These are phyloP conservation scores for Sciaenops ocellatus DNA, from an alignment of 2,797 vertebrate genomes.

Conservation along the genomic window DNA sequence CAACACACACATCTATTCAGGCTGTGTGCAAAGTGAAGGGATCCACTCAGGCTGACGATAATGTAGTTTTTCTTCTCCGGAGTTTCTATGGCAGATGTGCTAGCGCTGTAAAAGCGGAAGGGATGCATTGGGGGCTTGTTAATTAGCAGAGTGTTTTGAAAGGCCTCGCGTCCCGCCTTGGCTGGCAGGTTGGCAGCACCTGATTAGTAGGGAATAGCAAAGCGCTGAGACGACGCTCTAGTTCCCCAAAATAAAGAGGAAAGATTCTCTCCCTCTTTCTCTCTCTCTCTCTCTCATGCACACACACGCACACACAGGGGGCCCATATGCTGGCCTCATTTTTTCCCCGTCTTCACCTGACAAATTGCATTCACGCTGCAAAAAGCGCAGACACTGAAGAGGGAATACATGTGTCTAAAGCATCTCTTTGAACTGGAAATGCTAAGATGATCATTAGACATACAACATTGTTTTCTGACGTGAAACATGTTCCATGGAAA, in stretches of 20 bases:
- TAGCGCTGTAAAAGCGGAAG: constrained; percentile 73
- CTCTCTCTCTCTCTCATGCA: neutral
- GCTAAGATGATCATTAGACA: constrained; percentile 70
- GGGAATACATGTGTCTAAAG: constrained; percentile 76
- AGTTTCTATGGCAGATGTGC: constrained; percentile 81
- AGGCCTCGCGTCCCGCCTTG: constrained; percentile 77
- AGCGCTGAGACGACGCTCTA: constrained; percentile 76
- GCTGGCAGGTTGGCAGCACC: constrained; percentile 88
- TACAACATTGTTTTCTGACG: constrained; percentile 70
- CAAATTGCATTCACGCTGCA: constrained; percentile 75
- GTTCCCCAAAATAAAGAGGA: constrained; percentile 82
- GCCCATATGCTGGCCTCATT: constrained; percentile 76
- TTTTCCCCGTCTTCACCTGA: constrained; percentile 77
- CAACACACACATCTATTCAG: constrained; percentile 74
- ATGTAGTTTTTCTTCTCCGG: constrained; percentile 78
- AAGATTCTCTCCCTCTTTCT: constrained; percentile 47
- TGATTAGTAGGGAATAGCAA: constrained; percentile 84
- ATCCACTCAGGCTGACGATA: constrained; percentile 78
- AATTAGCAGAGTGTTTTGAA: constrained; percentile 85
- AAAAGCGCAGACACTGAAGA: constrained; percentile 66
- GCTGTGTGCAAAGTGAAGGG: constrained; percentile 61
- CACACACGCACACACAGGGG: constrained; percentile 28
- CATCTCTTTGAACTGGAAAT: constrained; percentile 73
- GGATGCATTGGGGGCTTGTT: constrained; percentile 80
- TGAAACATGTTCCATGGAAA: constrained; percentile 54